Evolutionary conservation across 2,797 vertebrate species (phyloP), one percentile per base, ranked within the genome.

Genomic region (Esox masquinongy): DNA sequence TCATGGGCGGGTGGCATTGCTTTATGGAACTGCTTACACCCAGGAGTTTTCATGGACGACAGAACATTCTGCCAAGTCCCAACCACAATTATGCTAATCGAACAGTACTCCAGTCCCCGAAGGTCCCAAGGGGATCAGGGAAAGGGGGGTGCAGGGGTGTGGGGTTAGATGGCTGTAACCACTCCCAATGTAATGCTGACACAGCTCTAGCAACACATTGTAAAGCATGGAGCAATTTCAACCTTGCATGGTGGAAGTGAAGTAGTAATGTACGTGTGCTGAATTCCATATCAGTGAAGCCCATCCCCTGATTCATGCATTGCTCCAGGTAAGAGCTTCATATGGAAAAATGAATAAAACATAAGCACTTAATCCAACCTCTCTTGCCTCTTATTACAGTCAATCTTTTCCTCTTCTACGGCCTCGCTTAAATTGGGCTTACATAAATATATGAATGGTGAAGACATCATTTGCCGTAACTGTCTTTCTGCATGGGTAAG

Each of bases 371-470:
- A 16, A 76, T 82, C 82, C 0, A 59, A 73, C 75, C 59, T 68
- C 71, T 77, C 80, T 29, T 9, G 43, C 69, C 70, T 74, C 80
- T 82, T 66, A 43, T 49, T 68, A 49, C 39, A 82, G 84, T 82
- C 53, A 74, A 74, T 76, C 64, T 4, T 70, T 15, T 26, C 39
- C 24, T 49, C 24, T 16, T 69, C 74, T 73, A 59, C 73, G 72
- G 72, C 14, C 6, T 50, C 36, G 56, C 56, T 24, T 80, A 74
- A 69, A 67, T 59, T 66, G 68, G 73, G 47, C 75, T 88, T 83
- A 83, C 70, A 56, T 84, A 85, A 84, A 75, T 78, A 75, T 82
- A 77, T 86, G 75, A 74, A 75, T 78, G 77, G 70, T 79, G 12
- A 64, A 68, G n/a, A 68, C 47, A 51, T 70, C 47, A 70, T 29